Conservation (phyloP, 1,140 invertebrate species). For the Ips typographus region DNA sequence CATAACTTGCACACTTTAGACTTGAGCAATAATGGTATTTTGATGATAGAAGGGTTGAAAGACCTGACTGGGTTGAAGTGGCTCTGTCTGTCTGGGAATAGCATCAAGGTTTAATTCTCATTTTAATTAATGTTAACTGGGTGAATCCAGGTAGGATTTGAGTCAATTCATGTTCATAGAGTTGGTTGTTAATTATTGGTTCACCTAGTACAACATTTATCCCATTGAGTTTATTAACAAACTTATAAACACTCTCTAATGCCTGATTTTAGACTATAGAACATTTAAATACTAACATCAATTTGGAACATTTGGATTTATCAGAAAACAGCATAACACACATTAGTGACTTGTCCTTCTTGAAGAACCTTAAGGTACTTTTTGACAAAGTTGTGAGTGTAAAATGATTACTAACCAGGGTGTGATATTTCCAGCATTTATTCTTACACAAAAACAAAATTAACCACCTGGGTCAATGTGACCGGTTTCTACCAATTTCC, state of each 20-base stretch:
- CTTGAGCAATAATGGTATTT: conserved; percentile 83
- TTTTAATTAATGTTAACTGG: background rate
- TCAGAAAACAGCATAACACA: conserved; percentile 86
- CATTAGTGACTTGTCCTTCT: conserved; percentile 79
- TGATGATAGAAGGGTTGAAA: conserved; percentile 85
- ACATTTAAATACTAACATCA: conserved; percentile 77
- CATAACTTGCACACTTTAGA: conserved; percentile 78
- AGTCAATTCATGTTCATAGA: no score
- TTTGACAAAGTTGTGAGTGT: background rate
- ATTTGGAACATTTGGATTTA: conserved; percentile 80
- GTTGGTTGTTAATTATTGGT: no score
- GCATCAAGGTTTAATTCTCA: conserved; percentile 61
- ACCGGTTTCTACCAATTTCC: conserved; percentile 76
- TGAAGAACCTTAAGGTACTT: conserved; percentile 77
- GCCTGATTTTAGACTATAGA: conserved; percentile 73
- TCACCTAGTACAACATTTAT: no score
- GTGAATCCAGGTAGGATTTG: no score
- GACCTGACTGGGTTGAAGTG: conserved; percentile 78
- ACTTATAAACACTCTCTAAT: background rate
- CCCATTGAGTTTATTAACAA: background rate
- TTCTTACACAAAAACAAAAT: conserved; percentile 85
- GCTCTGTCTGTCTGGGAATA: conserved; percentile 73
- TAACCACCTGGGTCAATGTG: conserved; percentile 75
- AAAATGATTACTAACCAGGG: background rate
- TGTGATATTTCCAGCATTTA: conserved; percentile 66